Base-by-base conservation (phyloP, 2,113 vertebrate species). In the Nothobranchius kuhntae region DNA sequence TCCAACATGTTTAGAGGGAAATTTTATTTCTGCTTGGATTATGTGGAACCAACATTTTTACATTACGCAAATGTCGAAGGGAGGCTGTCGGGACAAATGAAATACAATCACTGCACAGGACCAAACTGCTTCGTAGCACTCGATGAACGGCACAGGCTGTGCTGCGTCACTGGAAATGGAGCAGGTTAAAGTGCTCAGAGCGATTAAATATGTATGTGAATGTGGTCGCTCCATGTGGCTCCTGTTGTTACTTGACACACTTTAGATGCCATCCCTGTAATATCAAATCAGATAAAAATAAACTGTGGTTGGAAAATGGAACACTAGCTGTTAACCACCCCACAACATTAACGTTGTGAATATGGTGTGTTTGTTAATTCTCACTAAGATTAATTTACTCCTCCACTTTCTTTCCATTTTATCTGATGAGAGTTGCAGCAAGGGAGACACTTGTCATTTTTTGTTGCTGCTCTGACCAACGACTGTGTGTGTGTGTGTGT, bases 131-230 rank as follows among this genome's bases (percentile, higher is more conserved):
- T 54, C 21, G 12, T 36, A 58, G 52, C 52, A 40, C 47, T 79
- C 17, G 54, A 48, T 9, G 40, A 52, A 12, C 21, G 66, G 30
- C 50, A 7, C 4, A 12, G 59, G 38, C 30, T 45, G 24, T 56
- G 53, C 44, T 73, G 54, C 47, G 54, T 30, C 42, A 13, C 24
- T 53, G 35, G 26, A 65, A 74, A 55, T 36, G 5, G 40, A 78
- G 70, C 61, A 51, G 54, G 21, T 60, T 53, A 73, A 65, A 57
- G 51, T 75, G 26, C n/a, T 62, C 26, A 45, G 24, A 53, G 46
- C 24, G 24, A 52, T 68, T 59, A 56, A 67, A 74, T 35, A 64
- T 78, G 53, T 26, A 52, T 55, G 24, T 68, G 59, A 35, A 51
- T 55, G 17, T 52, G 14, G 35, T 38, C 38, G 4, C n/a, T 66